phyloP scores from a whole-genome alignment of 1,140 invertebrate species.

The Drosophila ironensis region DNA sequence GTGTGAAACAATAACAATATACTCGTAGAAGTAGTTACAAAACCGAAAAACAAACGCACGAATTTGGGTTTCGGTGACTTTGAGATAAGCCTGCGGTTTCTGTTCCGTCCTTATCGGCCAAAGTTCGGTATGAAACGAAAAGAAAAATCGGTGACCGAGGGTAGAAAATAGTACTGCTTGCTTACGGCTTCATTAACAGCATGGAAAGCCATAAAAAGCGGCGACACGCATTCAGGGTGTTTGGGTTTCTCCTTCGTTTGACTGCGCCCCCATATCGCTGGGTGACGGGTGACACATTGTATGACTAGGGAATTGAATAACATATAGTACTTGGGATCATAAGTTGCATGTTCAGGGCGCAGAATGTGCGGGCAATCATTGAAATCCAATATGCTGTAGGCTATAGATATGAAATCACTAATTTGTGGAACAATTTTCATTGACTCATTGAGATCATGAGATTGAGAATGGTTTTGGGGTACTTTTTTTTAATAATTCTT shows the following conservation, averaged over 20 bases:
- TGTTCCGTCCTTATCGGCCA: conserved; percentile 16
- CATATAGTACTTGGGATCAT: too few species aligned
- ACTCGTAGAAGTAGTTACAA: conserved; percentile 23
- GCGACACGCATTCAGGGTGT: neutral
- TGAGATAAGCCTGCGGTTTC: conserved; percentile 16
- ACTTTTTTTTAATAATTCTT: too few species aligned
- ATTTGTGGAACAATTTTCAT: too few species aligned
- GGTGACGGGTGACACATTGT: neutral
- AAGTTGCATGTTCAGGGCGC: too few species aligned
- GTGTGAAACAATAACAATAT: conserved; percentile 8
- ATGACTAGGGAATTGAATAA: too few species aligned
- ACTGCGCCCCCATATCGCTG: too few species aligned
- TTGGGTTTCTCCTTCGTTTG: neutral
- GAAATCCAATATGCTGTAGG: too few species aligned
- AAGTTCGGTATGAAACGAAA: conserved; percentile 7
- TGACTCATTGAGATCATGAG: too few species aligned
- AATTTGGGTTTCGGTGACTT: conserved; percentile 16
- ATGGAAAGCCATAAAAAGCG: conserved; percentile 15
- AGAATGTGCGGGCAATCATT: too few species aligned
- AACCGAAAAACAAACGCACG: conserved; percentile 18
- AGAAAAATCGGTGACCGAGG: too few species aligned
- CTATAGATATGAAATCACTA: too few species aligned
- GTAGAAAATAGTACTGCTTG: conserved; percentile 4
- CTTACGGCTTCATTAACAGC: conserved; percentile 32
- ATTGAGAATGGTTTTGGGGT: too few species aligned